Base-by-base conservation (phyloP, 1,140 invertebrate genomes). In the Dendroctonus valens region DNA sequence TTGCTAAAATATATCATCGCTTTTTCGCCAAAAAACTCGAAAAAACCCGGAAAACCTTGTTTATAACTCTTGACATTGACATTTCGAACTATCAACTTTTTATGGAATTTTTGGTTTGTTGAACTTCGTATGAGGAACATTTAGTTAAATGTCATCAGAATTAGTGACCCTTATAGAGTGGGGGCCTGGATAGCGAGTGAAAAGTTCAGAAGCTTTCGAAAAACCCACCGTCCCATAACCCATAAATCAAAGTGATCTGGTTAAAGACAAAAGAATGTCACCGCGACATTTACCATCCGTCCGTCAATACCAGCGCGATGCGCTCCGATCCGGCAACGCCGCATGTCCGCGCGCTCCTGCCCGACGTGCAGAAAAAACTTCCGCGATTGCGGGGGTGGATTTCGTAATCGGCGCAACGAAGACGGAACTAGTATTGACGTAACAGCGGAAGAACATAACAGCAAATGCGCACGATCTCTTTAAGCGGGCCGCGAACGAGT, bases 371-470 rank as follows among this genome's bases (percentile, higher is more conserved):
- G 60, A 52, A 62, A 62, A 68, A 68, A 49, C 59, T 59, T 67
- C 57, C 57, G 65, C 50, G 49, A 67, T 60, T 59, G 66, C 66
- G 66, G 66, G 66, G 66, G 66, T 48, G 66, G 59, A 63, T 58
- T 55, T 59, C 52, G 66, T 44, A 62, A 55, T 53, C 59, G 50
- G 37, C 59, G 11, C 37, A 59, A 68, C 66, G 58, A 41, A 68
- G 59, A 68, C 66, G 53, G 66, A 57, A 68, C 44, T 57, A 62
- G 38, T 66, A 66, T 66, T 66, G 64, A 66, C 64, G 64, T 66
- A 66, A 66, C 64, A 59, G 58, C 64, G 64, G 64, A 66, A 66
- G 64, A 53, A 26, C 26, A 26, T 26, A 26, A 26, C 44, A 53
- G 48, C 64, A 57, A 66, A 41, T 66, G 58, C 58, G 64, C 64